Base-by-base conservation (phyloP, 1,140 invertebrate genomes). In the Trichonephila inaurata region DNA sequence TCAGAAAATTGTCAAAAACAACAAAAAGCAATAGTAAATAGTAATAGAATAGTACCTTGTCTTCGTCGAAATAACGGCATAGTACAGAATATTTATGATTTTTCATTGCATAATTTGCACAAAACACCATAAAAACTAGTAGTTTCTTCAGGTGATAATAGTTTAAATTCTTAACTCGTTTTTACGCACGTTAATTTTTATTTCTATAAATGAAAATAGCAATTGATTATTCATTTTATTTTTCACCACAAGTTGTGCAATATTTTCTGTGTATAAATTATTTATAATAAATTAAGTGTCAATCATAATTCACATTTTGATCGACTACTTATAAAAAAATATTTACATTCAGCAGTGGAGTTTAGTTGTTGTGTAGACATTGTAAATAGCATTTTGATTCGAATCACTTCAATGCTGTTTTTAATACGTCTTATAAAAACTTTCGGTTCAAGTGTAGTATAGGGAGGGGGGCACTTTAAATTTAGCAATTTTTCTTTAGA, bases 11-110 rank as follows among this genome's bases (percentile, higher is more conserved):
- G 8, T 18, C 21, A n/a, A 66, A 24, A 58, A 3, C 0, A 28
- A 19, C 14, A 81, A 14, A 62, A 66, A 21, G 19, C n/a, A 64
- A 28, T 62, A 28, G 14, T 24, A 18, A 64, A 18, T 62, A 61
- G 10, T 19, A 33, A 64, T 19, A 62, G 0, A 58, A 12, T 33
- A 6, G 10, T 91, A 91, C 89, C 89, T 91, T 72, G 5, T 91
- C 82, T 91, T 91, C 89, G 89, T 77, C 89, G 89, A 91, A 91
- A 91, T 81, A 91, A 51, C 10, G 89, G 89, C 89, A 91, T 91
- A 33, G 44, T 91, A 82, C n/a, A n/a, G 58, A 81, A 61, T 16
- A 64, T 40, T n/a, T 91, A 44, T 61, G 28, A 21, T 81, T 91
- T 91, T 58, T 91, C 89, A 91, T 91, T 91, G 89, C 89, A 91